phyloP scores from a whole-genome alignment of 2,113 vertebrate genomes.

The Menidia beryllina region DNA sequence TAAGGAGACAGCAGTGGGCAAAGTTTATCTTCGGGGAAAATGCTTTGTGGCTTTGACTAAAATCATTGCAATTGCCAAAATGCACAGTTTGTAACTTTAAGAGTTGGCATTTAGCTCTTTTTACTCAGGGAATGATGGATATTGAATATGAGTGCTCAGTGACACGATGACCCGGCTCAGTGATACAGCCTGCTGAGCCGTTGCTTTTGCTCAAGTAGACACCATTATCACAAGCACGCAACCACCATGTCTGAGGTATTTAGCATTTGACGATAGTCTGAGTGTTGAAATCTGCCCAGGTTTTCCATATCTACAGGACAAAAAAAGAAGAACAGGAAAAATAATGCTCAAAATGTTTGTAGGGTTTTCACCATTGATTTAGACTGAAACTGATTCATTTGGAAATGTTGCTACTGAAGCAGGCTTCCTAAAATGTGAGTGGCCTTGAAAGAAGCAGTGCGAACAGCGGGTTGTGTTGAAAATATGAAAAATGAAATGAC shows the following conservation, averaged over 20 bases:
- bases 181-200: neutral
- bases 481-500: too few relatives aligned
- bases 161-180: slow-evolving; percentile 64
- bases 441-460: too few relatives aligned
- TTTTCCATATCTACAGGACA: too few relatives aligned
- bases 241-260: neutral
- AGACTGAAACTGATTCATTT: too few relatives aligned
- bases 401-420: too few relatives aligned
- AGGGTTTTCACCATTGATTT: too few relatives aligned
- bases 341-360: too few relatives aligned
- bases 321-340: too few relatives aligned
- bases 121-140: slow-evolving; percentile 60
- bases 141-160: slow-evolving; percentile 64
- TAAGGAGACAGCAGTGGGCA: slow-evolving; percentile 9
- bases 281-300: neutral
- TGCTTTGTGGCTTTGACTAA: slow-evolving; percentile 4
- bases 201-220: neutral
- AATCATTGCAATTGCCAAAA: slow-evolving; percentile 16
- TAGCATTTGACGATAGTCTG: neutral
- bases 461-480: too few relatives aligned
- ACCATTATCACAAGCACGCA: neutral
- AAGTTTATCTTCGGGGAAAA: neutral
- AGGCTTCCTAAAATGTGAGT: too few relatives aligned
- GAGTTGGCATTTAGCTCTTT: slow-evolving; percentile 62
- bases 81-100: slow-evolving; percentile 25